Evolutionary conservation across 2,797 vertebrate species (phyloP).

Genomic region (Catostomus latipinnis): DNA sequence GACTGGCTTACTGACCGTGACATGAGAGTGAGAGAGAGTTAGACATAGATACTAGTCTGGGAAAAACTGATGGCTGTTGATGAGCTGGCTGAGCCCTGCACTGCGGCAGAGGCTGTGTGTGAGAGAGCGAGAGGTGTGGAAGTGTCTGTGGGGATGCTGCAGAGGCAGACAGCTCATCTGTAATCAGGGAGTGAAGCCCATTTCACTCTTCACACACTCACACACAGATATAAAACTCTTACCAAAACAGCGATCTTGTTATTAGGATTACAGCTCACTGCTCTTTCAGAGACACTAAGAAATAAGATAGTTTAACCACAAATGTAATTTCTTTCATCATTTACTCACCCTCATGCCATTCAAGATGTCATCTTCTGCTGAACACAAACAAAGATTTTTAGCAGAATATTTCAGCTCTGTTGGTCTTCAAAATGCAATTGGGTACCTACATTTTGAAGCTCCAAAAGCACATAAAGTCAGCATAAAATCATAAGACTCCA

Average conservation of each 20-base stretch:
- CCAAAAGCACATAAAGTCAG: no score
- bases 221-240: neutral
- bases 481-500: no score
- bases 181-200: constrained; percentile 68
- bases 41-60: neutral
- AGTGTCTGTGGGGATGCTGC: constrained; percentile 62
- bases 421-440: no score
- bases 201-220: constrained; percentile 3
- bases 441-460: no score
- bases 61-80: constrained; percentile 70
- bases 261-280: constrained; percentile 17
- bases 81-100: constrained; percentile 75
- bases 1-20: neutral
- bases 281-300: constrained; percentile 45
- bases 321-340: neutral
- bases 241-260: constrained; percentile 42
- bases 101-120: constrained; percentile 76
- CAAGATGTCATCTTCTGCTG: neutral
- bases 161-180: constrained; percentile 71
- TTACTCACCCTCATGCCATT: neutral
- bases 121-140: constrained; percentile 13
- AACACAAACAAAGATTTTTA: no score
- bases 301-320: no score
- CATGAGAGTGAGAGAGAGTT: constrained; percentile 33
- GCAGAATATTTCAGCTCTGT: no score